phyloP scores from a whole-genome alignment of 2,888 invertebrate genomes.

The Crepidodera aurea region DNA sequence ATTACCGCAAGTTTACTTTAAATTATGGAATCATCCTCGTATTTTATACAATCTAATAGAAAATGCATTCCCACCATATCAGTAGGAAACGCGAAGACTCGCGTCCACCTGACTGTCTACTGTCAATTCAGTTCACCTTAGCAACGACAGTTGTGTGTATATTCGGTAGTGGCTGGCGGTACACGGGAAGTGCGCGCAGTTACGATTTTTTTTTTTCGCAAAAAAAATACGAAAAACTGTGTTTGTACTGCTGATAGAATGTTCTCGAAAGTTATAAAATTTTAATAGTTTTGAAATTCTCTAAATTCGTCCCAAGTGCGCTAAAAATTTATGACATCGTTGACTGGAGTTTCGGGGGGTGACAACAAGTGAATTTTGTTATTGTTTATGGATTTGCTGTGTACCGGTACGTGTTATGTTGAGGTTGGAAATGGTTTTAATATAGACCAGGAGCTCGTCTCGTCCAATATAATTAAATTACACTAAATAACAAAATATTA shows the following conservation, averaged over 20 bases:
- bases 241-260: too few species aligned
- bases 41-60: conserved; percentile 14
- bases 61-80: conserved; percentile 26
- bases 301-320: too few species aligned
- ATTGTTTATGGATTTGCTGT: background rate
- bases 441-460: background rate
- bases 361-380: too few species aligned
- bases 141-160: background rate
- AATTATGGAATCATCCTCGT: conserved; percentile 18
- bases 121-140: conserved; percentile 17
- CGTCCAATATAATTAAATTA: background rate
- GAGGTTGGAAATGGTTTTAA: background rate
- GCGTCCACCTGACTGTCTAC: conserved; percentile 17
- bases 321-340: too few species aligned
- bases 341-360: too few species aligned
- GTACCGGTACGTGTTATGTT: background rate
- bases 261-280: too few species aligned
- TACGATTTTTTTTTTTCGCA: background rate
- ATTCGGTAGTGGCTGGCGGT: background rate
- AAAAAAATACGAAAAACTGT: background rate
- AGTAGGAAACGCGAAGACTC: conserved; percentile 16
- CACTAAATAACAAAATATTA: too few species aligned
- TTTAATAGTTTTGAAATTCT: too few species aligned
- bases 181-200: background rate
- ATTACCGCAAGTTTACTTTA: too few species aligned